Conservation (phyloP, 2,797 vertebrate genomes). For the Esox lucius region DNA sequence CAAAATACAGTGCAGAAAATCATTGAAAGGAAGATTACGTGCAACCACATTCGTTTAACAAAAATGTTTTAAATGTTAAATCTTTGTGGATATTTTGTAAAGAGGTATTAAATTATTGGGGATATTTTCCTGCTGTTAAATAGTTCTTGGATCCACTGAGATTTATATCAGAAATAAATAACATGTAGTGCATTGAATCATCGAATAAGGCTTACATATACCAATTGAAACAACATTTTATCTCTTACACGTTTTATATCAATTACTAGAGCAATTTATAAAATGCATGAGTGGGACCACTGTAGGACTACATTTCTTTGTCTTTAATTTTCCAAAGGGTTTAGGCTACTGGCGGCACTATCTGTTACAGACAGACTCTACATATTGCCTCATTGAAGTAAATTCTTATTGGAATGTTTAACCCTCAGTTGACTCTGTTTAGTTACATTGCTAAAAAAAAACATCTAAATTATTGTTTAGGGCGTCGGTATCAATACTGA, state of each 20-base stretch:
- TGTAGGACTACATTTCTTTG: not conserved
- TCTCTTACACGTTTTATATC: not conserved
- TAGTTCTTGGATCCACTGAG: not conserved
- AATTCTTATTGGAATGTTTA: not conserved
- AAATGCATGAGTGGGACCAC: not conserved
- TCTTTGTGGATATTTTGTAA: not conserved
- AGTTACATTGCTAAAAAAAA: no score
- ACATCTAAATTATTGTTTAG: no score
- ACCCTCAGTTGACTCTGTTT: no score
- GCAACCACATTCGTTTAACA: not conserved
- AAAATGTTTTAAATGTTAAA: not conserved
- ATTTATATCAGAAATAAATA: not conserved
- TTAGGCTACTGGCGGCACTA: no score
- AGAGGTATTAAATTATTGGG: not conserved
- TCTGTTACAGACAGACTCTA: no score
- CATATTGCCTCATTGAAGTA: not conserved
- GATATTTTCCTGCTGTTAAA: not conserved
- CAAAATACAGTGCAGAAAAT: not conserved
- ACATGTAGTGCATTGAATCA: not conserved
- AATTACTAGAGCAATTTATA: not conserved
- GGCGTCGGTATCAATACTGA: no score
- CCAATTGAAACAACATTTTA: not conserved
- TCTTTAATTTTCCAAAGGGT: not conserved
- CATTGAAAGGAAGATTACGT: not conserved
- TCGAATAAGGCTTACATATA: conserved; percentile 11